A percentile compares a stretch with the other conserved stretches of the same genome.
Evolutionary conservation across 2,797 vertebrate genomes (phyloP).

Genomic region (Lutjanus campechanus): DNA sequence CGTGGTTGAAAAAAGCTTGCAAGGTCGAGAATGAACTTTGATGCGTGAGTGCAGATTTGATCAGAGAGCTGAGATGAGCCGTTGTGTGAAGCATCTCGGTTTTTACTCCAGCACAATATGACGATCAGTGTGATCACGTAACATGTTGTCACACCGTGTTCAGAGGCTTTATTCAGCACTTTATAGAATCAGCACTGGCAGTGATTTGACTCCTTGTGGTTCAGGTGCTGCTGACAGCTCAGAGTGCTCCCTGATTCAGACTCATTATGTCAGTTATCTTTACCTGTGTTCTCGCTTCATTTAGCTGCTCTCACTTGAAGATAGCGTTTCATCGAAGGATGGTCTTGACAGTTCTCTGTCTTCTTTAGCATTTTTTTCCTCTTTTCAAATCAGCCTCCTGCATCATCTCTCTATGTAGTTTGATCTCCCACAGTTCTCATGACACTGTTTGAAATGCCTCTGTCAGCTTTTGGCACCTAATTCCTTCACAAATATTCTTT

Average conservation of each 20-base stretch:
- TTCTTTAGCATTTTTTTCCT: neutral
- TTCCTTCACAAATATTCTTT: neutral
- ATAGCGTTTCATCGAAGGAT: neutral
- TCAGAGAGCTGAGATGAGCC: neutral
- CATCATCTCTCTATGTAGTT: neutral
- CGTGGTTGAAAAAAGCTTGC: neutral
- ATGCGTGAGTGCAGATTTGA: neutral
- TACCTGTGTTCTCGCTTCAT: neutral
- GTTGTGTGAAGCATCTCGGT: neutral
- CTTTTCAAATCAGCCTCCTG: neutral
- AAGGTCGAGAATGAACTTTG: neutral
- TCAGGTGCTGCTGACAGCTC: conserved; percentile 12
- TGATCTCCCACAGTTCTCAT: neutral
- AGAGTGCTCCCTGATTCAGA: neutral
- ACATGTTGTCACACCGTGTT: neutral
- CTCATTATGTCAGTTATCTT: conserved; percentile 11
- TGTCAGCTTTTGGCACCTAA: neutral
- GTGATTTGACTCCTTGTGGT: neutral
- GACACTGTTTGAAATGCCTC: neutral
- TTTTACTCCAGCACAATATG: neutral
- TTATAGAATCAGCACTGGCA: neutral
- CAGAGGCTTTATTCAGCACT: neutral
- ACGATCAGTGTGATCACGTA: neutral
- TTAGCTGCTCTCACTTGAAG: neutral
- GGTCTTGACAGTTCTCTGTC: neutral